Percentiles rank a stretch among this genome's conserved stretches.
phyloP scores from a whole-genome alignment of 2,888 invertebrate species.

The Synanthedon andrenaeformis region DNA sequence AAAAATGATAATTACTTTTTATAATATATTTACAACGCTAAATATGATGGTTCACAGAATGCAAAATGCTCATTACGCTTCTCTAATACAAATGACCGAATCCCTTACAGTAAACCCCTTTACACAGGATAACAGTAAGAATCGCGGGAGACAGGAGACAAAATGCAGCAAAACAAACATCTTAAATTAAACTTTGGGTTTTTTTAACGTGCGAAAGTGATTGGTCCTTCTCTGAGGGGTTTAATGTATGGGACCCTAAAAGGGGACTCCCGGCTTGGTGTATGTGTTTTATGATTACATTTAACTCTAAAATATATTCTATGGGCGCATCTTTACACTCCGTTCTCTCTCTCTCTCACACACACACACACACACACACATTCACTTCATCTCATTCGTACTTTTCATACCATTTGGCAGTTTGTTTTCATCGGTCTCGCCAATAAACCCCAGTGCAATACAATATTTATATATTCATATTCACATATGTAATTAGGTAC shows the following conservation, averaged over 20 bases:
- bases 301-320: constrained; percentile 14
- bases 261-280: constrained; percentile 52
- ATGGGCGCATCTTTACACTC: constrained; percentile 58
- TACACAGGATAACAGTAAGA: constrained; percentile 32
- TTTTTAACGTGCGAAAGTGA: constrained; percentile 26
- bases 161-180: constrained; percentile 24
- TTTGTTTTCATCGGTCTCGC: constrained; percentile 41
- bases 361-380: constrained; percentile 14
- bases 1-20: constrained; percentile 56
- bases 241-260: constrained; percentile 36
- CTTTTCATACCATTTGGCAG: constrained; percentile 58
- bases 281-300: constrained; percentile 16
- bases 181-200: constrained; percentile 18
- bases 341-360: constrained; percentile 27
- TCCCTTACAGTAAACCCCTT: constrained; percentile 49
- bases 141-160: constrained; percentile 25
- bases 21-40: constrained; percentile 67
- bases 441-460: constrained; percentile 20
- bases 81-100: constrained; percentile 33
- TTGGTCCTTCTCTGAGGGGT: constrained; percentile 38
- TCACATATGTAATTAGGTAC: constrained; percentile 43
- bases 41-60: constrained; percentile 55
- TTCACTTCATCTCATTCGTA: constrained; percentile 12
- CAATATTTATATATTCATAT: constrained; percentile 12
- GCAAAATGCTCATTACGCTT: constrained; percentile 50